These are phyloP conservation scores for Rugalucina vietnamica DNA, from an alignment of 2,888 invertebrate species.

Conservation along the genomic window DNA sequence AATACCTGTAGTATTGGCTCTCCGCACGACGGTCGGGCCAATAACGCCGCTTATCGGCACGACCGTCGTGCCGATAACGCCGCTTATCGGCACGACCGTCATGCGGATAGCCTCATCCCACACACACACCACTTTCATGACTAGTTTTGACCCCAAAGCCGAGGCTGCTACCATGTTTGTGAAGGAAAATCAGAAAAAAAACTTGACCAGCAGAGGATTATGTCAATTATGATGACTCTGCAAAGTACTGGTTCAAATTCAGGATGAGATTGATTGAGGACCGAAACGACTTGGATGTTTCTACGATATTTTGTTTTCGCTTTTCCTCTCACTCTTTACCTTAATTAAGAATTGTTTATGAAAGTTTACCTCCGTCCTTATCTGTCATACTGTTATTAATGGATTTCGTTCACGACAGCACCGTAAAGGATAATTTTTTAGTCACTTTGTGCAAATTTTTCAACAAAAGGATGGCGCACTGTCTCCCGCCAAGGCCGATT, in stretches of 20 bases:
- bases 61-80: no score
- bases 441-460: neutral
- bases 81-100: no score
- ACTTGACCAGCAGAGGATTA: neutral
- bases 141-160: no score
- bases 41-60: no score
- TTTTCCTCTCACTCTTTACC: no score
- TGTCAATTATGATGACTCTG: neutral
- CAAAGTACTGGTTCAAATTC: neutral
- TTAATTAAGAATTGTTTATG: neutral
- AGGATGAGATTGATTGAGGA: neutral
- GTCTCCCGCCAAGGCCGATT: neutral
- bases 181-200: neutral
- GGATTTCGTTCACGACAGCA: neutral
- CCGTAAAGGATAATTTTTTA: no score
- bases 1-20: no score
- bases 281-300: neutral
- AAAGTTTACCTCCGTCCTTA: neutral
- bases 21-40: no score
- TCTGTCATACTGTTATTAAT: neutral
- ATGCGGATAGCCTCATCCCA: no score
- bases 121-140: no score
- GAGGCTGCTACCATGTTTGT: no score
- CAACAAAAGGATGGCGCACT: neutral
- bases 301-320: neutral